Evolutionary conservation across 2,888 invertebrate species (phyloP).

Genomic region (Macrophya alboannulata): DNA sequence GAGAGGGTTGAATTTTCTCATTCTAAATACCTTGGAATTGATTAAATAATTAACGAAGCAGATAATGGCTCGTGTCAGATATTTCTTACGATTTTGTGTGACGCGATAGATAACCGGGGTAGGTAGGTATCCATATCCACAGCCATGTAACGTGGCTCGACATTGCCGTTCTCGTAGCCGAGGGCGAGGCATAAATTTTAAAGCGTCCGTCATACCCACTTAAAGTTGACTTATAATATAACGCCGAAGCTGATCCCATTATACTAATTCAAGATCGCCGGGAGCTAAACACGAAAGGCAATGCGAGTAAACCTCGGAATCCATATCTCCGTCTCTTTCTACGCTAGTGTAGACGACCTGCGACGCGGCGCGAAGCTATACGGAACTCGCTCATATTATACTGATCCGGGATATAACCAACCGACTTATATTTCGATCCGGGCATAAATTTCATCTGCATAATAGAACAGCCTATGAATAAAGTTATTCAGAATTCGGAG

Average conservation of each 20-base stretch:
- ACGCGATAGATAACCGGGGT: slow-evolving; percentile 21
- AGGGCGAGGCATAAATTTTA: slow-evolving; percentile 56
- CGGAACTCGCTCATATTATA: not conserved
- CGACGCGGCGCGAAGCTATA: not conserved
- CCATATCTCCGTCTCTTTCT: not conserved
- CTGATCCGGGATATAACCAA: slow-evolving; percentile 1
- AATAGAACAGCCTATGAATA: slow-evolving; percentile 76
- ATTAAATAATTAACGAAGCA: not conserved
- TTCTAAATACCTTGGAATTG: not conserved
- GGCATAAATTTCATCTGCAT: slow-evolving; percentile 75
- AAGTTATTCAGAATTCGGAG: slow-evolving; percentile 75
- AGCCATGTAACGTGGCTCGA: not conserved
- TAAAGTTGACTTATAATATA: slow-evolving; percentile 69
- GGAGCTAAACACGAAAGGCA: slow-evolving; percentile 44
- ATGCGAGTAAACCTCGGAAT: not conserved
- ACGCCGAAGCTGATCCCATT: slow-evolving; percentile 65
- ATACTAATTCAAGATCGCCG: slow-evolving; percentile 67
- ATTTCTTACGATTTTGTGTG: not conserved
- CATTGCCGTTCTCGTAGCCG: slow-evolving; percentile 25
- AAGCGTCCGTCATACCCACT: slow-evolving; percentile 64
- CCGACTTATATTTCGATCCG: slow-evolving; percentile 59
- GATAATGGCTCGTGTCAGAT: not conserved
- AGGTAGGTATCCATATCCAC: not conserved
- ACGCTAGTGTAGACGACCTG: not conserved
- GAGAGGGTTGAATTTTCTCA: not conserved